phyloP scores from a whole-genome alignment of 2,888 invertebrate genomes.

The Heliconius ismenius region DNA sequence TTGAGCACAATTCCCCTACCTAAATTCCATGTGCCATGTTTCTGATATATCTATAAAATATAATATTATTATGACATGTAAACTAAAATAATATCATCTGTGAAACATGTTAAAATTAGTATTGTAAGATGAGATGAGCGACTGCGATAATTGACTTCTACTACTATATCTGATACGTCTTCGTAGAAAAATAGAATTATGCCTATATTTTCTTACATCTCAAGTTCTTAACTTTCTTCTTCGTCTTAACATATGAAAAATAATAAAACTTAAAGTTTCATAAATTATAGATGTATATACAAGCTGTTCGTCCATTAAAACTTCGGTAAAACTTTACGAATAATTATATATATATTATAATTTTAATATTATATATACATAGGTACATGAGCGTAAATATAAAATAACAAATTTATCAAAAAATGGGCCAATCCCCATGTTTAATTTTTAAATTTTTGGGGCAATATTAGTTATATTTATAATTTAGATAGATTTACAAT shows the following conservation, averaged over 20 bases:
- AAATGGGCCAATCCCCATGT: slow-evolving; percentile 15
- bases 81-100: neutral
- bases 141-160: slow-evolving; percentile 6
- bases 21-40: neutral
- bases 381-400: neutral
- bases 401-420: slow-evolving; percentile 8
- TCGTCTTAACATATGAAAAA: slow-evolving; percentile 29
- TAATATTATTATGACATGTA: neutral
- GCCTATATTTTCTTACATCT: slow-evolving; percentile 31
- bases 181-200: slow-evolving; percentile 17
- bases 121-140: slow-evolving; percentile 11
- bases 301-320: slow-evolving; percentile 38
- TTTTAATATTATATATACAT: neutral
- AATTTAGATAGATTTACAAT: slow-evolving; percentile 27
- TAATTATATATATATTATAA: slow-evolving; percentile 1
- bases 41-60: neutral
- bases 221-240: slow-evolving; percentile 24
- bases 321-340: slow-evolving; percentile 21
- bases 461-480: slow-evolving; percentile 19
- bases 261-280: slow-evolving; percentile 21
- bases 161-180: neutral
- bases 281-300: slow-evolving; percentile 28
- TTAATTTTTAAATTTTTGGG: slow-evolving; percentile 18
- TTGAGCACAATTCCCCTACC: no score
- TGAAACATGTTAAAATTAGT: neutral